phyloP scores from a whole-genome alignment of 2,797 vertebrate species.

The Botia almorhae region DNA sequence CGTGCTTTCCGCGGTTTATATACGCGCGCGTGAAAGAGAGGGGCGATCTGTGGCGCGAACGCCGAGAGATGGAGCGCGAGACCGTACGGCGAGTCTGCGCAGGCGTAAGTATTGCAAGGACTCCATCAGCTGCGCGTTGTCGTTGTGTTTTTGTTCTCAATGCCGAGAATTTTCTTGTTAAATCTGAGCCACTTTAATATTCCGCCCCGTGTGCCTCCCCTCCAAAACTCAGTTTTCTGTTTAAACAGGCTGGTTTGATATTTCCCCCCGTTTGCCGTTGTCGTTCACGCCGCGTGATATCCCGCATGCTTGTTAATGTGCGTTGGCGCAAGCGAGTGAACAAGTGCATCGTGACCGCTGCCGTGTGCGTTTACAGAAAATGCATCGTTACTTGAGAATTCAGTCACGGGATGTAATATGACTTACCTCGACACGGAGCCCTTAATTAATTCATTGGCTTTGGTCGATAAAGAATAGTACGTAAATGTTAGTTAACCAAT shows the following conservation, averaged over 20 bases:
- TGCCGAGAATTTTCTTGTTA: conserved; percentile 4
- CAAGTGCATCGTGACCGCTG: conserved; percentile 48
- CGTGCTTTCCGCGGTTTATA: conserved; percentile 18
- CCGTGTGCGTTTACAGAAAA: background rate
- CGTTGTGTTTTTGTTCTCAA: conserved; percentile 59
- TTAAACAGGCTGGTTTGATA: background rate
- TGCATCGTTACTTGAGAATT: background rate
- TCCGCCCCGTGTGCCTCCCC: background rate
- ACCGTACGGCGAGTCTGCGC: conserved; percentile 59
- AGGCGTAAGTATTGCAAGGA: conserved; percentile 60
- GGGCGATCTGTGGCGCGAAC: conserved; percentile 62
- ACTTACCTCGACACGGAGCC: background rate
- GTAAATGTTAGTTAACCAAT: background rate
- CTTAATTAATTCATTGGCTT: background rate
- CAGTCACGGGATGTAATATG: background rate
- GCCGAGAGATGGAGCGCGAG: conserved; percentile 69
- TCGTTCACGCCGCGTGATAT: conserved; percentile 13
- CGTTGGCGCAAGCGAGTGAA: conserved; percentile 37
- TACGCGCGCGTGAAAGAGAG: conserved; percentile 19
- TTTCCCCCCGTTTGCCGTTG: background rate
- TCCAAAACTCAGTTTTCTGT: background rate
- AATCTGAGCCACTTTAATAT: no score
- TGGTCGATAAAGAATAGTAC: no score
- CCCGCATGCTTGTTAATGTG: conserved; percentile 37
- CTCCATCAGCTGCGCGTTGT: conserved; percentile 39